Evolutionary conservation across 2,113 vertebrate genomes (phyloP).

Genomic region (Parotia lawesii): DNA sequence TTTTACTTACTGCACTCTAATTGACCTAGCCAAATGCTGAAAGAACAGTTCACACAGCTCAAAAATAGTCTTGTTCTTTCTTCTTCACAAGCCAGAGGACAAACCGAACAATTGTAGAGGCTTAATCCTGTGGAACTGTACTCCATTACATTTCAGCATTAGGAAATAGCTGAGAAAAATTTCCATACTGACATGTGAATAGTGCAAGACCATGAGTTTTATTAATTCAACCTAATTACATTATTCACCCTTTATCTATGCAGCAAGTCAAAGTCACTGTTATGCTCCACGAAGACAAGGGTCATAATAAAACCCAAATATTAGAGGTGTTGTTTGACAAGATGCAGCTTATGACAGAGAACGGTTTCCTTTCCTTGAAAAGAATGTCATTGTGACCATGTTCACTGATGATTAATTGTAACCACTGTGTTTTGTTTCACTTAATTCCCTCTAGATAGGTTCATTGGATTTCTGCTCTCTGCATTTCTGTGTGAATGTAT

Average conservation of each 20-base stretch:
- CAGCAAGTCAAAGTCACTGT: conserved; percentile 1
- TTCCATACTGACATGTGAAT: neutral
- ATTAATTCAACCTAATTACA: conserved; percentile 43
- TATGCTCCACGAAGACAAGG: neutral
- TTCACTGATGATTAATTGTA: conserved; percentile 31
- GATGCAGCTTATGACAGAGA: conserved; percentile 34
- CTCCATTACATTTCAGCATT: neutral
- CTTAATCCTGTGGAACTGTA: neutral
- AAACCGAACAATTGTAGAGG: neutral
- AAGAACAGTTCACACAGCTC: neutral
- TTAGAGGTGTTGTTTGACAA: conserved; percentile 42
- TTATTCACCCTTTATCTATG: conserved; percentile 23
- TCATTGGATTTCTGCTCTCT: neutral
- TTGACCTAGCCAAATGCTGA: neutral
- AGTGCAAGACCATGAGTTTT: neutral
- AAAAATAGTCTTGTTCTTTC: neutral
- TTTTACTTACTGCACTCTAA: neutral
- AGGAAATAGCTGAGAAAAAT: conserved; percentile 26
- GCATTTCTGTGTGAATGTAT: neutral
- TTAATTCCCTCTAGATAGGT: neutral
- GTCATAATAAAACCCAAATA: neutral
- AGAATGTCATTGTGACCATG: neutral
- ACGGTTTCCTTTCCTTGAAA: neutral
- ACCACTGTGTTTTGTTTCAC: conserved; percentile 42
- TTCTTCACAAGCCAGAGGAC: neutral